Conservation (phyloP, 1,140 invertebrate genomes). For the Aphelinus certus region DNA sequence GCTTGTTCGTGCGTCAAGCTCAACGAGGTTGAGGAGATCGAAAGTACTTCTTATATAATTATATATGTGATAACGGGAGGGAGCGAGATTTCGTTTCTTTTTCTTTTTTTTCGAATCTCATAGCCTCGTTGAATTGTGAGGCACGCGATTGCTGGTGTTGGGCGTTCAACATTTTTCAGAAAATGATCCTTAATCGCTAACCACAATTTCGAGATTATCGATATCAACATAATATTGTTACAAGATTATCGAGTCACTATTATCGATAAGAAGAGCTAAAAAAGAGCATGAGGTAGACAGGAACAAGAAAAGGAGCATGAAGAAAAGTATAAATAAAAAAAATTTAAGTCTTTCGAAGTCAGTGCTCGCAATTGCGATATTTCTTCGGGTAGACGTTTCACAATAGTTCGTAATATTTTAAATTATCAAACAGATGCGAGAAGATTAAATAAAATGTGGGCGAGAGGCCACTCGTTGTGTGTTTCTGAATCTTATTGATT, state of each 20-base stretch:
- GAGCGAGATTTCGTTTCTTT: too few relatives aligned
- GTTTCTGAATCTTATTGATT: conserved; percentile 2
- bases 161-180: conserved; percentile 14
- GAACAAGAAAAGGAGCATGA: conserved; percentile 9
- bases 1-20: too few relatives aligned
- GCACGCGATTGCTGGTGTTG: background rate
- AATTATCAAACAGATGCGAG: conserved; percentile 46
- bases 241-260: conserved; percentile 48
- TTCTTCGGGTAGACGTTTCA: conserved; percentile 50
- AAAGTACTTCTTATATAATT: too few relatives aligned
- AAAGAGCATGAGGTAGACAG: conserved; percentile 38
- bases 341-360: conserved; percentile 36
- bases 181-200: conserved; percentile 39
- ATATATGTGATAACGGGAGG: too few relatives aligned
- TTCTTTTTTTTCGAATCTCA: too few relatives aligned
- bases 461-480: conserved; percentile 42
- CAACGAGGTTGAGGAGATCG: too few relatives aligned
- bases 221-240: conserved; percentile 53
- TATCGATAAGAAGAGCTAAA: conserved; percentile 25
- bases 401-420: conserved; percentile 54
- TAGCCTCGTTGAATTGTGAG: too few relatives aligned
- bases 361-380: conserved; percentile 42
- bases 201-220: conserved; percentile 45
- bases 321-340: conserved; percentile 25
- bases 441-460: conserved; percentile 16